Conservation (phyloP, 1,140 invertebrate species). For the Lordiphosa collinella region DNA sequence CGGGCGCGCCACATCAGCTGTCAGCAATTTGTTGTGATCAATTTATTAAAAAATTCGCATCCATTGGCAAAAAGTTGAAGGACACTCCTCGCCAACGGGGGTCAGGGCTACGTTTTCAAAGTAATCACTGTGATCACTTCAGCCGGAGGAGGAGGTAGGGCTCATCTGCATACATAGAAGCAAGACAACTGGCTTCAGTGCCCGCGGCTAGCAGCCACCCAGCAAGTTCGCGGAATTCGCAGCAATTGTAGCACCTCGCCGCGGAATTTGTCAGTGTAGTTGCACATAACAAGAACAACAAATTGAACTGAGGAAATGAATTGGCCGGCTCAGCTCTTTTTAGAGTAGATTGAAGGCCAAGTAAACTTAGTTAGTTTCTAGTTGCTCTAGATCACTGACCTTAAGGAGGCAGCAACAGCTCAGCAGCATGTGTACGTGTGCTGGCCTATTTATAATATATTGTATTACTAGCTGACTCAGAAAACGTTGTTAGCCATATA, state of each 20-base stretch:
- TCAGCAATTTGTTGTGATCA: conserved; percentile 77
- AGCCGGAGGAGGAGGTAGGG: background rate
- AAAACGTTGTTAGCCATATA: too few relatives aligned
- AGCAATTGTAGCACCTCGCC: conserved; percentile 68
- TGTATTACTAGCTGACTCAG: too few relatives aligned
- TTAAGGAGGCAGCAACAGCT: too few relatives aligned
- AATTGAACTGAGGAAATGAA: background rate
- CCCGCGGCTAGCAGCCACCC: conserved; percentile 37
- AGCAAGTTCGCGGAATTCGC: conserved; percentile 63
- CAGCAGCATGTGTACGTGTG: too few relatives aligned
- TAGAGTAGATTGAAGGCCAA: too few relatives aligned
- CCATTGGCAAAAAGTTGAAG: conserved; percentile 27
- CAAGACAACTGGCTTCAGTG: conserved; percentile 1
- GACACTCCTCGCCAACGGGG: conserved; percentile 19
- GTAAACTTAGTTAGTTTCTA: too few relatives aligned
- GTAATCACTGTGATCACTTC: conserved; percentile 57
- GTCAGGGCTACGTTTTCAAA: conserved; percentile 9
- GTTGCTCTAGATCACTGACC: too few relatives aligned
- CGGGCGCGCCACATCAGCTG: conserved; percentile 66
- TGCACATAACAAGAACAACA: conserved; percentile 5
- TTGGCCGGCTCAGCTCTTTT: background rate
- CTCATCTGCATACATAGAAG: conserved; percentile 74
- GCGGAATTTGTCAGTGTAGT: conserved; percentile 67
- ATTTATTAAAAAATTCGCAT: conserved; percentile 59
- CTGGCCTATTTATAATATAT: too few relatives aligned